Percentiles rank a stretch among this genome's conserved stretches.
phyloP scores from a whole-genome alignment of 1,140 invertebrate genomes.

The Nautilus pompilius region DNA sequence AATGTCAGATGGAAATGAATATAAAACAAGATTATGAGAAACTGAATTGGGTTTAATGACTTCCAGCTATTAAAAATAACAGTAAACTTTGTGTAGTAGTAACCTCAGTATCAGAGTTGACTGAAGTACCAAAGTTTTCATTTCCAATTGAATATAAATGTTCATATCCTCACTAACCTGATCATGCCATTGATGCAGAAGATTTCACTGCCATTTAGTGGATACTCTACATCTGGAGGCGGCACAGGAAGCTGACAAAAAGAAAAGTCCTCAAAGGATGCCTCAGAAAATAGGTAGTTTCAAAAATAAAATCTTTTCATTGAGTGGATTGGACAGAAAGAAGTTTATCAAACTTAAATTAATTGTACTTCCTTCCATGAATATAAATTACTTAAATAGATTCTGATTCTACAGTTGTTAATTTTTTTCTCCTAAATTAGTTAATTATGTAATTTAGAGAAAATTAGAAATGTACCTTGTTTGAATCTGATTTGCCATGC shows the following conservation, averaged over 20 bases:
- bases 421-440: background rate
- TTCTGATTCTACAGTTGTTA: background rate
- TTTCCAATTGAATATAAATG: background rate
- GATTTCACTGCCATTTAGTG: slow-evolving; percentile 63
- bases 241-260: slow-evolving; percentile 38
- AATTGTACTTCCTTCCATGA: background rate
- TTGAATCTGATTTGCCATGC: slow-evolving; percentile 38
- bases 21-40: too few relatives aligned
- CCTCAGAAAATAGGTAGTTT: too few relatives aligned
- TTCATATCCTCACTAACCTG: slow-evolving; percentile 24
- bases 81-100: too few relatives aligned
- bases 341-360: background rate
- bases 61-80: too few relatives aligned
- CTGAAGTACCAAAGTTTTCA: background rate
- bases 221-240: slow-evolving; percentile 67
- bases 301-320: too few relatives aligned
- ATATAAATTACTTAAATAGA: background rate
- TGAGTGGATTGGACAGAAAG: too few relatives aligned
- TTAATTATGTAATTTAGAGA: background rate
- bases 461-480: slow-evolving; percentile 23
- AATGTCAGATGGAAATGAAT: too few relatives aligned
- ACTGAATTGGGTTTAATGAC: too few relatives aligned
- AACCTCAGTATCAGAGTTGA: background rate
- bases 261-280: too few relatives aligned
- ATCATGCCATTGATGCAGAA: slow-evolving; percentile 65